Base-by-base conservation (phyloP, 2,797 vertebrate species). In the Sus cebifrons region DNA sequence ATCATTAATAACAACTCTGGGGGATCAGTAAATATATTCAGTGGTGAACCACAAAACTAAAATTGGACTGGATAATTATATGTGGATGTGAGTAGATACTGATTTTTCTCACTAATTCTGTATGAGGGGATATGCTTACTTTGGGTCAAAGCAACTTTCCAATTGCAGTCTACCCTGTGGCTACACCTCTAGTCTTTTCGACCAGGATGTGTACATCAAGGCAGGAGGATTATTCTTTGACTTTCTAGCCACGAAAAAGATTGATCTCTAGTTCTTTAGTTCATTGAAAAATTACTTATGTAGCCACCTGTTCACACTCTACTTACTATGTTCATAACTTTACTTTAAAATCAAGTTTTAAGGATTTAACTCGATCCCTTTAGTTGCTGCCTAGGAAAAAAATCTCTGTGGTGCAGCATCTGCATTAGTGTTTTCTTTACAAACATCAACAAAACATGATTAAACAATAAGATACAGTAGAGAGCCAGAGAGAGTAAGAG, bases 21-120 rank as follows among this genome's bases (percentile, higher is more conserved):
- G 25, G n/a, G 70, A 84, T 85, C 23, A 62, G 14, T 89, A 89
- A 77, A 78, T 40, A 62, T 54, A 5, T 71, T 78, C 90, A 70
- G 62, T 90, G 52, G 25, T 94, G 78, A 54, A 40, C 36, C 18
- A 62, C n/a, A 85, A 23, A 23, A 78, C n/a, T 40, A 85, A 90
- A 78, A 78, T 71, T 56, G 14, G 54, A 85, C 74, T 82, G 58
- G 14, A 65, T 88, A 74, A 64, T 88, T 88, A 74, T 5, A 54
- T 78, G 21, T 52, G 32, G 10, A 64, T n/a, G 54, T 54, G 5
- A 64, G 23, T 52, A 85, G 40, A 85, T 60, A 40, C 13, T 85
- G 36, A 89, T 15, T 84, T 88, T 77, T 84, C 71, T 70, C 27
- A 52, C 71, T 60, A 29, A 54, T 94, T 89, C 89, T 94, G 2